A percentile compares a stretch with the other conserved stretches of the same genome.
Conservation (phyloP, 2,888 invertebrate genomes). For the Lepidonotus clava region DNA sequence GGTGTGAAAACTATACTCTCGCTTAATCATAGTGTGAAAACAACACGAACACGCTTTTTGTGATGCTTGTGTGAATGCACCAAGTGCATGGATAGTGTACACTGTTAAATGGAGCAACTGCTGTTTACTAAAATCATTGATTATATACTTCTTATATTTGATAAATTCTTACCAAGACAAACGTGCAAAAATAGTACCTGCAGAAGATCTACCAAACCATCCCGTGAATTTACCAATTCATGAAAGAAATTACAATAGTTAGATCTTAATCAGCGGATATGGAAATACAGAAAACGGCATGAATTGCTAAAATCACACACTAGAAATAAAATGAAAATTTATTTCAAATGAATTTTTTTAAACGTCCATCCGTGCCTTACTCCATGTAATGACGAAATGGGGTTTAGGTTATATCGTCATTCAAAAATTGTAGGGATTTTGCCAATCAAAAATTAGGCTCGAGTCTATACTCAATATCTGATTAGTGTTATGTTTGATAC, state of each 20-base stretch:
- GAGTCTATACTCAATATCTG: too few species aligned
- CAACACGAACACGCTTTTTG: too few species aligned
- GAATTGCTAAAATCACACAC: neutral
- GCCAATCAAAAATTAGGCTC: too few species aligned
- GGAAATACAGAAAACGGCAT: neutral
- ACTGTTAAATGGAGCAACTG: neutral
- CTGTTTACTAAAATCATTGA: neutral
- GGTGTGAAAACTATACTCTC: too few species aligned
- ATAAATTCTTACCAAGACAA: constrained; percentile 5
- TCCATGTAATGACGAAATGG: neutral
- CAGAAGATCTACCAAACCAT: neutral
- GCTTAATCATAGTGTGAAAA: too few species aligned
- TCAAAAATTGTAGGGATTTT: too few species aligned
- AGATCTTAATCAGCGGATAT: too few species aligned
- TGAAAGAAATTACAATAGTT: too few species aligned
- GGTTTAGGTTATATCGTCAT: neutral
- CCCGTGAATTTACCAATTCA: neutral
- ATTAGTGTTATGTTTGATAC: too few species aligned
- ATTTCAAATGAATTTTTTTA: neutral
- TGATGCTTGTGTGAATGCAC: too few species aligned
- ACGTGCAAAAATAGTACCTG: constrained; percentile 5
- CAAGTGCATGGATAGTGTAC: too few species aligned
- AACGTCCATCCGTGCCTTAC: constrained; percentile 5
- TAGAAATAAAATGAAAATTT: neutral
- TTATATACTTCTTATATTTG: constrained; percentile 18